Conservation (phyloP, 2,113 vertebrate species). For the Acrocephalus kingi region DNA sequence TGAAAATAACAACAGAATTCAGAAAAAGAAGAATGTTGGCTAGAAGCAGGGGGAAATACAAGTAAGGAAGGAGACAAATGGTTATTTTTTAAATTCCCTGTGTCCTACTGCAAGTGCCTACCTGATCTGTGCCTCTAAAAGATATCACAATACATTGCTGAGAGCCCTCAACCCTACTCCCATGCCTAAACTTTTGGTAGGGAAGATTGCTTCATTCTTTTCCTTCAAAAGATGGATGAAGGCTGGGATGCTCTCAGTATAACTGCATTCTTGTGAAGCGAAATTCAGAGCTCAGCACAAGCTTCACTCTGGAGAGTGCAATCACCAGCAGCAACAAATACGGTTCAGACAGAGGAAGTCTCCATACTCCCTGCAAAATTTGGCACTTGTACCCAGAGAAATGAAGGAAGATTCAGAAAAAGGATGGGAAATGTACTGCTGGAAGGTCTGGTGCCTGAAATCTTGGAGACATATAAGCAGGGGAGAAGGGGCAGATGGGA, state of each 20-base stretch:
- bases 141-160: accelerated
- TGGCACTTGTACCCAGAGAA: neutral
- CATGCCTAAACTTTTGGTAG: neutral
- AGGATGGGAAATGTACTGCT: neutral
- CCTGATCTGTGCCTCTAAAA: neutral
- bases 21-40: neutral
- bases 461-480: neutral
- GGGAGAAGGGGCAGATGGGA: neutral
- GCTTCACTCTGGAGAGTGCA: neutral
- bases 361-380: neutral
- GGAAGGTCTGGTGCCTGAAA: neutral
- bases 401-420: neutral
- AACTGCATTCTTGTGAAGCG: neutral
- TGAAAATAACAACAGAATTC: neutral
- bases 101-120: neutral
- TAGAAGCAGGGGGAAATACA: neutral
- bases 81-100: neutral
- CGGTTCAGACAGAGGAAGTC: neutral
- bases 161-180: neutral
- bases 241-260: neutral
- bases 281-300: neutral
- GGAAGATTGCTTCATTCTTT: neutral
- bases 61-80: neutral
- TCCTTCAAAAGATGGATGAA: neutral
- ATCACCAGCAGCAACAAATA: neutral